Evolutionary conservation across 1,140 invertebrate species (phyloP).

Genomic region (Sycophila sp.): DNA sequence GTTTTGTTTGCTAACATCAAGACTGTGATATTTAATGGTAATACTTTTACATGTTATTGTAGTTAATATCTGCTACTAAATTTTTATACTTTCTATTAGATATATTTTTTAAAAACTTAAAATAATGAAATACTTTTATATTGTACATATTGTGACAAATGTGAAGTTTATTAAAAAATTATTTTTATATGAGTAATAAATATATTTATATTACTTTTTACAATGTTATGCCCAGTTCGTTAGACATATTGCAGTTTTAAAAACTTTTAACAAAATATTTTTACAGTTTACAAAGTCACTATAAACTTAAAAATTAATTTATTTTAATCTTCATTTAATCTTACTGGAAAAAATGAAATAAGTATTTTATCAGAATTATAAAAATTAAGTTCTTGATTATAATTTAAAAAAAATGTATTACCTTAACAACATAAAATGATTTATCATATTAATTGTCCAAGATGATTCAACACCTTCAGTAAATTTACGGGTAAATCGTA

Average conservation of each 20-base stretch:
- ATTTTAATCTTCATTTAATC: too few relatives aligned
- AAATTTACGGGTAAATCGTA: conserved; percentile 65
- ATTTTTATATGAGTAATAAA: conserved; percentile 25
- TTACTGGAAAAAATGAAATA: too few relatives aligned
- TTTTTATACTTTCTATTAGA: background rate
- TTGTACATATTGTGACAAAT: background rate
- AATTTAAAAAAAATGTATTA: conserved; percentile 23
- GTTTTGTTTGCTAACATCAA: too few relatives aligned
- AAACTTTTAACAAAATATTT: background rate
- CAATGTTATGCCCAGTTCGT: background rate
- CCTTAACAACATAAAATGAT: conserved; percentile 51
- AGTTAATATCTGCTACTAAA: too few relatives aligned
- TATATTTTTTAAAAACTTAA: background rate
- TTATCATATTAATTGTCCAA: conserved; percentile 66
- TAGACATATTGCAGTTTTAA: background rate
- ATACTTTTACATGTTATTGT: too few relatives aligned
- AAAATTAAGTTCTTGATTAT: background rate
- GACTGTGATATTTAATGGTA: too few relatives aligned
- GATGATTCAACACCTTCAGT: conserved; percentile 58
- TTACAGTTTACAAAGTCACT: background rate
- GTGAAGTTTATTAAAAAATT: conserved; percentile 5
- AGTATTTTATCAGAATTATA: too few relatives aligned
- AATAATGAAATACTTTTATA: background rate
- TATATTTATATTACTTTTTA: conserved; percentile 7
- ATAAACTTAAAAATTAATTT: too few relatives aligned